Percentiles rank a stretch among this genome's conserved stretches.
phyloP scores from a whole-genome alignment of 1,140 invertebrate species.

The Drosophila orosa region DNA sequence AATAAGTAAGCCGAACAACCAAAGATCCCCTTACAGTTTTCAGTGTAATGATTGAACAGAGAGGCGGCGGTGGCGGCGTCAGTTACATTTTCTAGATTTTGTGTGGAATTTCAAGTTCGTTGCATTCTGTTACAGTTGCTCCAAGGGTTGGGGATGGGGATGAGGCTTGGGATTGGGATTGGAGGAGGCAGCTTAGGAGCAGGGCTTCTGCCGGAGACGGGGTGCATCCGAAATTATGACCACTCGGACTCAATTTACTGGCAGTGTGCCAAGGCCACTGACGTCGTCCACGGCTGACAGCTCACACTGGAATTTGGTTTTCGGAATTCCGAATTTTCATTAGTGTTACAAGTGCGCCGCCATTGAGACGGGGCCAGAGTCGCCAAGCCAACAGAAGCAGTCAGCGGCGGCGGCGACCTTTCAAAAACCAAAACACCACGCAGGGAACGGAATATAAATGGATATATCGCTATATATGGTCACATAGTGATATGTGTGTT shows the following conservation, averaged over 20 bases:
- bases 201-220: constrained; percentile 10
- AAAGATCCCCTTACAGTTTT: neutral
- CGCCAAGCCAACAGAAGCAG: constrained; percentile 25
- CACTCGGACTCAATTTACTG: constrained; percentile 75
- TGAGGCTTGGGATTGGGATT: neutral
- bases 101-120: constrained; percentile 63
- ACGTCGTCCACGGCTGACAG: constrained; percentile 61
- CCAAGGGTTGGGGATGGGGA: neutral
- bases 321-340: constrained; percentile 64
- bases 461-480: constrained; percentile 2
- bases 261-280: constrained; percentile 69
- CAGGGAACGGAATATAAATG: constrained; percentile 22
- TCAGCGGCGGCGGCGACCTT: constrained; percentile 52
- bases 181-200: constrained; percentile 6
- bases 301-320: constrained; percentile 70
- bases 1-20: neutral
- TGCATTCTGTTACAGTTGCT: constrained; percentile 55
- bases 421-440: constrained; percentile 37
- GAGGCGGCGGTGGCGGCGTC: constrained; percentile 13
- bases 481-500: neutral
- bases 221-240: constrained; percentile 68
- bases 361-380: constrained; percentile 66
- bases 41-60: constrained; percentile 30
- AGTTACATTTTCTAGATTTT: constrained; percentile 56
- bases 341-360: constrained; percentile 77